These are phyloP conservation scores for Peromyscus maniculatus DNA, from an alignment of 2,113 vertebrate species.

Conservation along the genomic window DNA sequence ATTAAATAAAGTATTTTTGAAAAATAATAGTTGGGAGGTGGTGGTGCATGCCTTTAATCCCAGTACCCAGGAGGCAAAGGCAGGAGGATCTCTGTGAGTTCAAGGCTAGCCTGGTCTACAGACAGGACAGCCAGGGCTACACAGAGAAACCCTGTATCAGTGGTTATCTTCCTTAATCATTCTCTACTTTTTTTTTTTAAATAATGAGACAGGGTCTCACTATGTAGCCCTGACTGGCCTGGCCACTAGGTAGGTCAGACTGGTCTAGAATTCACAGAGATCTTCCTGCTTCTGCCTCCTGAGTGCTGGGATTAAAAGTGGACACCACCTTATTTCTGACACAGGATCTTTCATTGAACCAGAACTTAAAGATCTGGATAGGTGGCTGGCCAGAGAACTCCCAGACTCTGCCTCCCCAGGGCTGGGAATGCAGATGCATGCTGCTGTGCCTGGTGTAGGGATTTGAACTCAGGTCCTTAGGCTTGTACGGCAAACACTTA, in stretches of 20 bases:
- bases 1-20: too few species aligned
- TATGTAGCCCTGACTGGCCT: background rate
- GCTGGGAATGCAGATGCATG: too few species aligned
- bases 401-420: too few species aligned
- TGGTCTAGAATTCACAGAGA: background rate
- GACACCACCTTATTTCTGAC: background rate
- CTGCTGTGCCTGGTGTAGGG: too few species aligned
- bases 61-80: background rate
- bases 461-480: too few species aligned
- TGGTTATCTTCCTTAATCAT: background rate
- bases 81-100: background rate
- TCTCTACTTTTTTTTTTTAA: background rate
- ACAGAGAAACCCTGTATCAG: background rate
- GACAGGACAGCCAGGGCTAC: background rate
- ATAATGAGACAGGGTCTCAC: background rate
- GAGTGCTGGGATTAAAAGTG: background rate
- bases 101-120: background rate
- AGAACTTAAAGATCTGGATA: too few species aligned
- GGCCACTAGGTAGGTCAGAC: too few species aligned
- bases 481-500: too few species aligned
- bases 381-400: too few species aligned
- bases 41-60: background rate
- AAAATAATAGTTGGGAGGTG: background rate
- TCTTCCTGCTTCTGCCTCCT: background rate
- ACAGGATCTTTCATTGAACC: too few species aligned